Base-by-base conservation (phyloP, 2,113 vertebrate genomes). In the Pluvianellus socialis region DNA sequence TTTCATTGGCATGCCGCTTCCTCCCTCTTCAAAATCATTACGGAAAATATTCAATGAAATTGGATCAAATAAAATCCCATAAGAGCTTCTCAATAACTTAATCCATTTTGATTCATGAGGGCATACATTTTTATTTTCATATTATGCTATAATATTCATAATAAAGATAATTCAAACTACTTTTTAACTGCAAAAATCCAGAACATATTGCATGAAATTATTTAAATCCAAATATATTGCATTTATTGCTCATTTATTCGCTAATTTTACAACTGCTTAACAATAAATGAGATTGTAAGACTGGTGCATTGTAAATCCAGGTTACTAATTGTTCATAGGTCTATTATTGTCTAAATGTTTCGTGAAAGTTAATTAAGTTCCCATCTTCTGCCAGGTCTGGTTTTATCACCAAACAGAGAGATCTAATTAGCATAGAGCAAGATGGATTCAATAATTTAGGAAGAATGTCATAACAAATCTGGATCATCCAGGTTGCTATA, bases 301-400 rank as follows among this genome's bases (percentile, higher is more conserved):
- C 42, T 81, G 68, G 32, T 79, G 65, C 33, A 33, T 80, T 89
- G 53, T 84, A 88, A 94, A 88, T 74, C 67, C 80, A 89, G 66
- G 83, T 91, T 96, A 86, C 80, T 92, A 79, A 86, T 91, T 91
- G 86, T 92, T 95, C 76, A 65, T 58, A 87, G 45, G 84, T 94
- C 84, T 96, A 85, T 94, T 90, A 94, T 93, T 92, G 71, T 88
- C 79, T 90, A 86, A 93, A 93, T 85, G 85, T 76, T 96, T 96
- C 91, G 79, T 67, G 83, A 89, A 94, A 95, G 77, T 87, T 87
- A 96, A 96, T 92, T 92, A 89, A 85, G 47, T 75, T 92, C 47
- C 89, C 86, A 59, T 92, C 94, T 96, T 95, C 73, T 94, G 73
- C 73, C 93, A 92, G 80, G 66, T 84, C 83, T 96, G 71, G 32